Base-by-base conservation (phyloP, 2,797 vertebrate species). In the Rhyacichthys aspro region DNA sequence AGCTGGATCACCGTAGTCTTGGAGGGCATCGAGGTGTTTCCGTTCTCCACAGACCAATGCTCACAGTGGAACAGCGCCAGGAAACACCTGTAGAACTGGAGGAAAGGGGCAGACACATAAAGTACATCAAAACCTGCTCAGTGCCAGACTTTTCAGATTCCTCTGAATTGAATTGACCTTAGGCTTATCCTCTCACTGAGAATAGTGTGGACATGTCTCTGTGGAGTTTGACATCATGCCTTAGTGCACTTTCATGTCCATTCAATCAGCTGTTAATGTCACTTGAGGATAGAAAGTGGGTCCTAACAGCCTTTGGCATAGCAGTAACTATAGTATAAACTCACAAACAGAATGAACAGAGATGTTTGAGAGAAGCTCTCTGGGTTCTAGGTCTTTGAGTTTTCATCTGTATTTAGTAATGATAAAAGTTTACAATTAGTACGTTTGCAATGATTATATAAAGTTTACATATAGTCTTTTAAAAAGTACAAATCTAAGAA, bases 71-170 rank as follows among this genome's bases (percentile, higher is more conserved):
- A 93, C 68, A 95, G 81, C 55, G 82, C 83, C 55, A 92, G 82
- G 88, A 95, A 95, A 79, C 94, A 95, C 82, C 87, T 93, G 88
- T 95, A 94, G 86, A 95, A 95, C 94, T 94, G 86, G 74, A 34
- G 14, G 33, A 72, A 17, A 70, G 1, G 11, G 59, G 32, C 36
- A 48, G 49, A 50, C 14, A 15, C 18, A n/a, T 1, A 10, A 18
- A 10, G 14, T 59, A 36, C 42, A n/a, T 44, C 54, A 44, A 12
- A 43, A 42, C 12, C 38, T 11, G 23, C 38, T 42, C 9, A 19
- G 23, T 34, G 17, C 36, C 36, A 19, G 14, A 43, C n/a, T 17
- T 15, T 3, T 12, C 23, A 28, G 23, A 28, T 28, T 28, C 23
- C 23, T 28, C 16, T 45, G 23, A 39, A 2, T 34, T 15, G 18